Conservation (phyloP, 2,888 invertebrate genomes). For the Torymus aiolomorphi region DNA sequence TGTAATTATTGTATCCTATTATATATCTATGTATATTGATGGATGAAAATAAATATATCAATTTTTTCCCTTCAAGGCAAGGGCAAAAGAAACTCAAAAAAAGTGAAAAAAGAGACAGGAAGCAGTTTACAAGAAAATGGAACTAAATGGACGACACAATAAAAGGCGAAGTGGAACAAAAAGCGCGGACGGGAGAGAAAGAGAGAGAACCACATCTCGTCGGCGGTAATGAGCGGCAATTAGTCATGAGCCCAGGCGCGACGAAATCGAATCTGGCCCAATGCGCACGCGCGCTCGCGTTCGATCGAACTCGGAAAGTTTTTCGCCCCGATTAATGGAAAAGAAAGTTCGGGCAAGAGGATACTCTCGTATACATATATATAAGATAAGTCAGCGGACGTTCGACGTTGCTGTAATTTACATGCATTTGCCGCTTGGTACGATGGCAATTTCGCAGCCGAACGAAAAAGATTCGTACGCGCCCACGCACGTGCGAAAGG, state of each 20-base stretch:
- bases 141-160: not conserved
- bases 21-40: no score
- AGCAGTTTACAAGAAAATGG: not conserved
- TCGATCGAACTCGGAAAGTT: conserved; percentile 45
- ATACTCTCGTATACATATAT: not conserved
- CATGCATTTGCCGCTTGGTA: conserved; percentile 38
- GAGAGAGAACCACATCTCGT: not conserved
- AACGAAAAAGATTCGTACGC: conserved; percentile 41
- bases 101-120: not conserved
- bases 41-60: no score
- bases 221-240: conserved; percentile 41
- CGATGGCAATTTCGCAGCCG: conserved; percentile 47
- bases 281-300: conserved; percentile 2
- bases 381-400: not conserved
- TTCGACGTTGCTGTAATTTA: conserved; percentile 49
- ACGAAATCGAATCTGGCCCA: conserved; percentile 35
- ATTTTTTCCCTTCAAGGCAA: no score
- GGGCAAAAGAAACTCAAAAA: no score
- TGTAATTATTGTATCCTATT: no score
- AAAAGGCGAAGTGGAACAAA: not conserved
- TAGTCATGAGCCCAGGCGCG: conserved; percentile 31
- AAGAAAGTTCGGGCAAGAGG: conserved; percentile 15
- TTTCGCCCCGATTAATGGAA: conserved; percentile 42
- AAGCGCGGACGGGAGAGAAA: not conserved
- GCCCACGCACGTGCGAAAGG: not conserved